Evolutionary conservation across 1,140 invertebrate species (phyloP).

Genomic region (Ceratina calcarata): DNA sequence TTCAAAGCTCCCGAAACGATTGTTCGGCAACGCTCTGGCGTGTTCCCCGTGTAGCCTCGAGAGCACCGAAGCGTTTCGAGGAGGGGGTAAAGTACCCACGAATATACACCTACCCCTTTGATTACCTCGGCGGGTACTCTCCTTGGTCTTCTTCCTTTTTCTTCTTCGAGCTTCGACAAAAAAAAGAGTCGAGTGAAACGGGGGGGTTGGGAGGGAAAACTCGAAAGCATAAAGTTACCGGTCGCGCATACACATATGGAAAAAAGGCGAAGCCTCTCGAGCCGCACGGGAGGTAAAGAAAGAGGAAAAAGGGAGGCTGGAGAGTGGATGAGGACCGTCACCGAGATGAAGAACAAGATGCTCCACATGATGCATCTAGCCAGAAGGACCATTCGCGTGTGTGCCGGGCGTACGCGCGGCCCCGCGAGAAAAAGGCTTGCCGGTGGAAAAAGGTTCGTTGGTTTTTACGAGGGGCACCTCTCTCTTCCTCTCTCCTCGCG

Average conservation of each 20-base stretch:
- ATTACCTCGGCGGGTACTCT: slow-evolving; percentile 63
- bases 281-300: slow-evolving; percentile 26
- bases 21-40: slow-evolving; percentile 67
- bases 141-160: slow-evolving; percentile 39
- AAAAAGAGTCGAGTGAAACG: slow-evolving; percentile 18
- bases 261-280: slow-evolving; percentile 34
- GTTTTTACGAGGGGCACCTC: slow-evolving; percentile 27
- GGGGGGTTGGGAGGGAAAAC: not conserved
- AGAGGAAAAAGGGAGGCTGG: slow-evolving; percentile 36
- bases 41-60: slow-evolving; percentile 55
- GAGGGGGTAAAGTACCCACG: slow-evolving; percentile 63
- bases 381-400: slow-evolving; percentile 34
- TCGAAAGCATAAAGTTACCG: not conserved
- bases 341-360: slow-evolving; percentile 54
- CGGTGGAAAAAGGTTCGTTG: slow-evolving; percentile 27
- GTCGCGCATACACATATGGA: not conserved
- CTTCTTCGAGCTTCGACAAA: slow-evolving; percentile 34
- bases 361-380: slow-evolving; percentile 49
- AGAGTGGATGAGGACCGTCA: slow-evolving; percentile 49
- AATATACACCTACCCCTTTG: slow-evolving; percentile 69
- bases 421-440: slow-evolving; percentile 26
- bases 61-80: slow-evolving; percentile 52
- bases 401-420: slow-evolving; percentile 1
- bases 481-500: slow-evolving; percentile 3
- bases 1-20: slow-evolving; percentile 73